Evolutionary conservation across 2,888 invertebrate genomes (phyloP).

Genomic region (Drosophila nigricruria): DNA sequence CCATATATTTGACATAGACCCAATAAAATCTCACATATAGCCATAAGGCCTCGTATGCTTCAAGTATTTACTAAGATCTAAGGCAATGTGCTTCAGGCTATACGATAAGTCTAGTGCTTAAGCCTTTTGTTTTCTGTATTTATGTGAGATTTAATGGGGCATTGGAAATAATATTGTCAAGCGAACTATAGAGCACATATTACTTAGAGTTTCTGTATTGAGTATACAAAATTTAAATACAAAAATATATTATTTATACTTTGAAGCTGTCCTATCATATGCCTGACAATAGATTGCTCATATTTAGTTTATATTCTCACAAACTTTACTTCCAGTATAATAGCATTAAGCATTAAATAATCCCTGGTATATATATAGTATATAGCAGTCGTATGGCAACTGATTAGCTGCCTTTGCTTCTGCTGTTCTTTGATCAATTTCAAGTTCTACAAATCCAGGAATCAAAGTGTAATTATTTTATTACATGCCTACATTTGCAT

Average conservation of each 20-base stretch:
- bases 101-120: conserved; percentile 1
- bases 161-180: background rate
- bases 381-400: background rate
- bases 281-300: no score
- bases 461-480: conserved; percentile 66
- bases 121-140: background rate
- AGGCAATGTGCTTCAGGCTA: background rate
- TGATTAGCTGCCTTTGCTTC: background rate
- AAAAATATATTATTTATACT: no score
- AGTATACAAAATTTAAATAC: no score
- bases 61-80: background rate
- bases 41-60: background rate
- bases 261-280: background rate
- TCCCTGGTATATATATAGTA: background rate
- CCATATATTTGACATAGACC: conserved; percentile 17
- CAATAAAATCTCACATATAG: conserved; percentile 25
- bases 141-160: background rate
- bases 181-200: background rate
- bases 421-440: conserved; percentile 22
- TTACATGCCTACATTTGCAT: conserved; percentile 70
- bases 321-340: background rate
- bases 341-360: no score
- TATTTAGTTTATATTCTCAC: no score
- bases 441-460: conserved; percentile 26
- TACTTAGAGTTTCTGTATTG: background rate